Base-by-base conservation (phyloP, 2,888 invertebrate genomes). In the Eucera pruinosa region DNA sequence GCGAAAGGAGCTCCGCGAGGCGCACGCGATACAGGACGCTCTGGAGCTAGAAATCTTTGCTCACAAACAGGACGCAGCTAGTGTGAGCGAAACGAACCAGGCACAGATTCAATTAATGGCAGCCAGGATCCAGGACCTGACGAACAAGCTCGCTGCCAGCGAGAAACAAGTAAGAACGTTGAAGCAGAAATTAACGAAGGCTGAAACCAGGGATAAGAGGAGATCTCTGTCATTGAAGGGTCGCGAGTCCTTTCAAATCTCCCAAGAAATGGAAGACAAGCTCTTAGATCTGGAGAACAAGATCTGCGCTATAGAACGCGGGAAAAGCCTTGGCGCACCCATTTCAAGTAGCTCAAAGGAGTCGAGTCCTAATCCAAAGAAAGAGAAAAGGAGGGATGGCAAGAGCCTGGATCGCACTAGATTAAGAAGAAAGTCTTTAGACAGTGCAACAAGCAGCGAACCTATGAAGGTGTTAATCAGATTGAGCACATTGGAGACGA, bases 221-320 rank as follows among this genome's bases (percentile, higher is more conserved):
- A 94, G 97, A 78, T 97, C 97, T 43, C 93, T 97, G 25, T 97
- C 97, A 0, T 93, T 98, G 50, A 97, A 97, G 91, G 97, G 97
- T 7, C 94, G 96, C 82, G 97, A 97, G 91, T 96, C 96, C 36
- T 94, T 97, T 84, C 95, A 96, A 9, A 94, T 97, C 54, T 95
- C 96, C 15, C 97, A 96, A 91, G 97, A 97, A 91, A 94, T 97
- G 20, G 97, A 97, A 91, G 96, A 96, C 79, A 97, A 97, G 91
- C 93, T 97, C 54, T 94, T 94, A n/a, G 96, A 97, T 90, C 92
- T 97, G 73, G 97, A 97, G 92, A 95, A 94, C 60, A 97, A 96
- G 93, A 95, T 97, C 57, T 94, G 95, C 67, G 94, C 95, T 79
- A 91, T 96, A 64, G 96, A 96, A 88, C 93, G 92, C 4, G 92